phyloP scores from a whole-genome alignment of 2,113 vertebrate species.

The Danio rerio region DNA sequence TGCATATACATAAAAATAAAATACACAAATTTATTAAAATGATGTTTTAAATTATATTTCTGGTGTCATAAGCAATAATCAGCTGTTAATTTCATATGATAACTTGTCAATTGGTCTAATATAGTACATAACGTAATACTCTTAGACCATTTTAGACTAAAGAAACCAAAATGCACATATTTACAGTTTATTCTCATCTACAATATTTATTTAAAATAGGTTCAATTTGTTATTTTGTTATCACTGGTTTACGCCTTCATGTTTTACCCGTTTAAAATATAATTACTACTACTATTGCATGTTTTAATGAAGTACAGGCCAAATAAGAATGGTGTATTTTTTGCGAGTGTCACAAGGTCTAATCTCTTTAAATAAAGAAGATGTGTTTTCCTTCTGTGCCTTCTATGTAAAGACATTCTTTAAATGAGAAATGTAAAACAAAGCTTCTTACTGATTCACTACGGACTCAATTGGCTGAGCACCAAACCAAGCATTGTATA shows the following conservation, averaged over 20 bases:
- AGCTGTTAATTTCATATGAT: background rate
- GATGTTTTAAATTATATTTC: background rate
- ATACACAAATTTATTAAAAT: too few species aligned
- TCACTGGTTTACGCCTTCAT: too few species aligned
- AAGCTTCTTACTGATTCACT: background rate
- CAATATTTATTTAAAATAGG: too few species aligned
- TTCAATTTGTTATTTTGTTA: too few species aligned
- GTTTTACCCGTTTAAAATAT: too few species aligned
- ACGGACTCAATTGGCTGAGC: background rate
- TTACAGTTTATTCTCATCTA: too few species aligned
- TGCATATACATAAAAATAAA: too few species aligned
- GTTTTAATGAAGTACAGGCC: too few species aligned
- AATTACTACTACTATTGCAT: too few species aligned
- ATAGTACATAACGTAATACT: background rate
- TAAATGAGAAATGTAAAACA: conserved; percentile 5
- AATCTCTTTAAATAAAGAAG: background rate
- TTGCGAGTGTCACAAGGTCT: background rate
- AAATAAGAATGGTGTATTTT: too few species aligned
- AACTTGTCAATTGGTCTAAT: background rate
- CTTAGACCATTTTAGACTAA: background rate
- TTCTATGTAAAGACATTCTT: background rate
- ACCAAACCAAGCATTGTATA: background rate
- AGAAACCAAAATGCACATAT: too few species aligned
- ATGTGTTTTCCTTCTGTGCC: background rate
- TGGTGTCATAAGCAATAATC: background rate